These are phyloP conservation scores for Cyprinodon diabolis DNA, from an alignment of 2,797 vertebrate species.

Conservation along the genomic window DNA sequence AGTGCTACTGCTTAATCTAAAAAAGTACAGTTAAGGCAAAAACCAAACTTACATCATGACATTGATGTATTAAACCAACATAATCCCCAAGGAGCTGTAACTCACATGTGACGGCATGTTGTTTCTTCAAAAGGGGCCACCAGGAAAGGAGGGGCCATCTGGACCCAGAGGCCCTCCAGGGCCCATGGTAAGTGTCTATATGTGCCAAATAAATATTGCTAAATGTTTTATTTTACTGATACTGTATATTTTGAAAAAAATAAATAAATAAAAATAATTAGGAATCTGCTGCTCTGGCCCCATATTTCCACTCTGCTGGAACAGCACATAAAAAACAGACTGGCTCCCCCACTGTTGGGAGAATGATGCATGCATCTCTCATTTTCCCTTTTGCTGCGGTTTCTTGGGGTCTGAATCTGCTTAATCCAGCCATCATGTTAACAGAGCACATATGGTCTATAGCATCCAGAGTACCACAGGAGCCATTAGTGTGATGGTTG, in stretches of 20 bases:
- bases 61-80: conserved; percentile 62
- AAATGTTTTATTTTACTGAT: conserved; percentile 48
- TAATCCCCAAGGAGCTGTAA: conserved; percentile 56
- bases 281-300: conserved; percentile 60
- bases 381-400: conserved; percentile 64
- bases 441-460: conserved; percentile 47
- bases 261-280: not conserved
- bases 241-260: conserved; percentile 36
- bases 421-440: conserved; percentile 66
- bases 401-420: conserved; percentile 58
- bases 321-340: conserved; percentile 44
- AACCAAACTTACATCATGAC: conserved; percentile 44
- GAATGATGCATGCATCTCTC: conserved; percentile 50
- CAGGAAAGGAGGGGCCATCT: conserved; percentile 94
- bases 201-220: conserved; percentile 47
- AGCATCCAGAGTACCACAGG: conserved; percentile 44
- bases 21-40: conserved; percentile 31
- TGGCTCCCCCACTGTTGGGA: conserved; percentile 35
- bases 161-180: conserved; percentile 96
- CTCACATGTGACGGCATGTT: conserved; percentile 64
- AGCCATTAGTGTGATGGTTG: conserved; percentile 48
- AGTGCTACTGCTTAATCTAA: conserved; percentile 24
- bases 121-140: conserved; percentile 86
- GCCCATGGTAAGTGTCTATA: conserved; percentile 85
- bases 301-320: conserved; percentile 50